Conservation (phyloP, 35 echinoderm and acorn worm genomes). For the Ophioderma brevispina region DNA sequence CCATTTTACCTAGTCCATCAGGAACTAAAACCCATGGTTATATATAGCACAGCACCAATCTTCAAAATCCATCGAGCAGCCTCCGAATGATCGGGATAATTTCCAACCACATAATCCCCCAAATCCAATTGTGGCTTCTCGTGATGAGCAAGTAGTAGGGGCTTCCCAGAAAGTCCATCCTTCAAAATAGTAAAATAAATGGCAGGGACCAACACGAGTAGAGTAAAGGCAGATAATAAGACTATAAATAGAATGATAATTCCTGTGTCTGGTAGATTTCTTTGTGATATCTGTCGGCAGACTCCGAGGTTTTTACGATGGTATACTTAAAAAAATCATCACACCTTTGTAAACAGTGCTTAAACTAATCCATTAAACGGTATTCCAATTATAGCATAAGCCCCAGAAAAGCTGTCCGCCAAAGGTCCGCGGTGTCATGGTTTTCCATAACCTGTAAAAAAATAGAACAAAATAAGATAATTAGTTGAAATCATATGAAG, state of each 20-base stretch:
- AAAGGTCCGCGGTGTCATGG: too few species aligned
- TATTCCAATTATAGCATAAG: slow-evolving; percentile 83
- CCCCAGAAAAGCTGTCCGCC: slow-evolving; percentile 90
- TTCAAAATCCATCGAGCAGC: neutral
- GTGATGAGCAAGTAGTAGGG: slow-evolving; percentile 87
- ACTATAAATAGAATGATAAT: neutral
- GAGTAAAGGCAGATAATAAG: neutral
- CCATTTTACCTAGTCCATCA: neutral
- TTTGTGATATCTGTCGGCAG: neutral
- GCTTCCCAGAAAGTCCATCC: slow-evolving; percentile 61
- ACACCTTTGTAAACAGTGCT: slow-evolving; percentile 60
- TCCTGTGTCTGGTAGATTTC: neutral
- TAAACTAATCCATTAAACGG: slow-evolving; percentile 85
- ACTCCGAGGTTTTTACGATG: slow-evolving; percentile 5
- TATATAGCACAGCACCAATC: slow-evolving; percentile 13
- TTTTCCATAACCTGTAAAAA: too few species aligned
- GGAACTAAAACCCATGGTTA: slow-evolving; percentile 15
- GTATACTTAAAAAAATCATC: slow-evolving; percentile 30
- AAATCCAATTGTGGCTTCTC: slow-evolving; percentile 84
- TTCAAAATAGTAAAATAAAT: slow-evolving; percentile 67
- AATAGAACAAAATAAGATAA: too few species aligned
- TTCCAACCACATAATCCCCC: slow-evolving; percentile 80
- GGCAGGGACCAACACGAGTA: slow-evolving; percentile 75
- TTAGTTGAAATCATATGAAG: too few species aligned
- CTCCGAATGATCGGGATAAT: slow-evolving; percentile 18